Base-by-base conservation (phyloP, 1,140 invertebrate species). In the Zaprionus camerounensis region DNA sequence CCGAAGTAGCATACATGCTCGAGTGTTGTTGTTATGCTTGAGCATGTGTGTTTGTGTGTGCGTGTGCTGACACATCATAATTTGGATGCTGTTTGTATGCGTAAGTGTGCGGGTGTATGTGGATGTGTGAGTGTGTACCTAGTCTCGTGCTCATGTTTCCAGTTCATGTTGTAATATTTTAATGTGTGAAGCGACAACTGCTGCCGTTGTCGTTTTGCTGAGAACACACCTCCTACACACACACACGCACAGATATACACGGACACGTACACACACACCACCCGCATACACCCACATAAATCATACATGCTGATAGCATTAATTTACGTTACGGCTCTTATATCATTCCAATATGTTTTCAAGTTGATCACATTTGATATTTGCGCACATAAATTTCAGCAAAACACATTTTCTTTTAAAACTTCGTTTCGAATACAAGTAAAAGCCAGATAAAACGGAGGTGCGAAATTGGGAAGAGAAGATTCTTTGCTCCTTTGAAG, bases 111-210 rank as follows among this genome's bases (percentile, higher is more conserved):
- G 28, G 7, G 31, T 41, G 20, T 38, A 7, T 46, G 55, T 36
- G 57, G 1, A 31, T 59, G 67, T 20, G 34, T 72, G 22, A 53
- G 67, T 63, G 34, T 58, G 76, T 76, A 58, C 59, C 17, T 62
- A 49, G 65, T 73, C 46, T 71, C 61, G 73, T 83, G 84, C 76
- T 81, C 83, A 68, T 87, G 83, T 88, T 87, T 78, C 80, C 83
- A 87, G 83, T 81, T 87, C 84, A 87, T 87, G 83, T 87, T 87
- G 84, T 87, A 87, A 87, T 86, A 86, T 87, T 87, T 87, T 87
- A 87, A 87, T 87, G 83, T 87, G 83, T 75, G 84, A 87, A 83
- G 84, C 83, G 84, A 83, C 83, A 87, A 87, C 83, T 87, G 83
- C 83, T 88, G 84, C 84, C 78, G 84, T 80, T 87, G 83, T 88